phyloP scores from a whole-genome alignment of 2,888 invertebrate species.

The Flabesymbios commensalis region DNA sequence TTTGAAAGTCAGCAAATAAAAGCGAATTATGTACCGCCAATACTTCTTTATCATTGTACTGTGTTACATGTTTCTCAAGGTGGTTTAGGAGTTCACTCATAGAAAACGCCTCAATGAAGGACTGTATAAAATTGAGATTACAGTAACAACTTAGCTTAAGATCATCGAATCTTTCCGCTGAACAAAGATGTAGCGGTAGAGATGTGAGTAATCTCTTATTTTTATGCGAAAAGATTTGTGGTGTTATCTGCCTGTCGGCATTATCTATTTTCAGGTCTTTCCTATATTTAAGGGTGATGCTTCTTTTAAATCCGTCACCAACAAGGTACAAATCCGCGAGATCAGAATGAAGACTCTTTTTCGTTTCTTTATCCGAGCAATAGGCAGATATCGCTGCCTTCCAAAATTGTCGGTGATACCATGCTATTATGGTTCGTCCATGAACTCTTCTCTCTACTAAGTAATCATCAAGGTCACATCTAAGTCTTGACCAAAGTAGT shows the following conservation, averaged over 20 bases:
- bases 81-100: conserved; percentile 69
- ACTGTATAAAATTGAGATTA: conserved; percentile 42
- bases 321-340: conserved; percentile 43
- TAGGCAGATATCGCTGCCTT: conserved; percentile 44
- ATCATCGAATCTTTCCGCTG: neutral
- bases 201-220: conserved; percentile 11
- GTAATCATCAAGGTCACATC: conserved; percentile 47
- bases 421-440: conserved; percentile 46
- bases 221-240: conserved; percentile 22
- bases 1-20: neutral
- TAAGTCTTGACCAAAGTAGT: conserved; percentile 49
- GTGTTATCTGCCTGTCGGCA: conserved; percentile 52
- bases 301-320: conserved; percentile 42
- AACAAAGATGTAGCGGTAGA: conserved; percentile 12
- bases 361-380: conserved; percentile 30
- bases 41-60: neutral
- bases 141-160: conserved; percentile 15
- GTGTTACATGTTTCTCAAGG: conserved; percentile 65
- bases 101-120: conserved; percentile 41
- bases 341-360: conserved; percentile 37
- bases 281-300: conserved; percentile 42
- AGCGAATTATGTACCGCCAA: neutral
- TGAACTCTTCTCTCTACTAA: conserved; percentile 46
- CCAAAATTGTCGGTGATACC: conserved; percentile 54
- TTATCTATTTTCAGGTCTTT: conserved; percentile 42